Base-by-base conservation (phyloP, 2,113 vertebrate species). In the Zosterops pallidus region DNA sequence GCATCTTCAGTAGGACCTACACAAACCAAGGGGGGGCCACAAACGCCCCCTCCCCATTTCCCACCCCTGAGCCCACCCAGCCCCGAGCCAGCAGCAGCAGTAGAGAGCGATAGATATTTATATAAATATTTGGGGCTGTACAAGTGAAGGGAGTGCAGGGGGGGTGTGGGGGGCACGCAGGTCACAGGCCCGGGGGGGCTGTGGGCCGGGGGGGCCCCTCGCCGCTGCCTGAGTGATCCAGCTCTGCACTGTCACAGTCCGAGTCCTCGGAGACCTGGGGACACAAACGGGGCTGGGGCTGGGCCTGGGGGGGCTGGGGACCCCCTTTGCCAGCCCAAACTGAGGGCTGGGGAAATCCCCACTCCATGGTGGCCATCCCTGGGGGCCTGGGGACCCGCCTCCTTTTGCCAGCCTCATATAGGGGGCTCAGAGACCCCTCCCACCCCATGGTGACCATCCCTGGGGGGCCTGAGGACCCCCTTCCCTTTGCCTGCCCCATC, bases 241-340 rank as follows among this genome's bases (percentile, higher is more conserved):
- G 94, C 94, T 99, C 99, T 13, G 98, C 97, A 37, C 98, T 99
- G 98, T 99, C 99, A 67, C 98, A 99, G 97, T 99, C 99, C 0
- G 99, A 99, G 96, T 99, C 99, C 83, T 99, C 99, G 31, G 47
- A 76, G 55, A 62, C 72, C 85, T 80, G 82, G 59, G 44, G 9
- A 29, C 41, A 42, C 18, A 25, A 1, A 5, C 1, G 15, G 56
- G 49, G 57, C 7, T 74, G 50, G n/a, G 29, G 21, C 8, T 49
- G 5, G 24, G 6, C 64, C 49, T 29, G 50, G 50, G 50, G 50
- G 50, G 9, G 9, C 52, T 22, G 31, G 37, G 22, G 68, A 9
- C 33, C 50, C 47, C 22, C 9, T 31, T 26, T 9, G 23, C 46
- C 39, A 12, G 6, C 25, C n/a, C 56, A 9, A 39, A 39, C 42